Evolutionary conservation across 2,888 invertebrate species (phyloP), one percentile per base, ranked within the genome.

Genomic region (Boloria euphrosyne): DNA sequence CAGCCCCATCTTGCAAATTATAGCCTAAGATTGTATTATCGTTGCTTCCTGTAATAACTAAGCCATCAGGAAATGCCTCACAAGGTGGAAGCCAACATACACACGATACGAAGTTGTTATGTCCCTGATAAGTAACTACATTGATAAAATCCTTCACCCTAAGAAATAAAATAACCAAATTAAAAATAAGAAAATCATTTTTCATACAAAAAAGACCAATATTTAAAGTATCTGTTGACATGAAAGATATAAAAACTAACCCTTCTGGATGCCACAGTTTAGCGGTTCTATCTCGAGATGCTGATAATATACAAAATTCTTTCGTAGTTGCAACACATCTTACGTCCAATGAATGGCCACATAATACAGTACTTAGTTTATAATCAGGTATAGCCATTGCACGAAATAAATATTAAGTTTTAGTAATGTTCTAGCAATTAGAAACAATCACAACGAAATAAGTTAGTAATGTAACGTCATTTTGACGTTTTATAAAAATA

Each of bases 1-100:
- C 95, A 55, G 94, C 89, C 17, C 94, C 93, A 69, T 95, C 95
- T 27, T 95, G 95, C 3, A 95, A 93, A 71, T 94, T 94, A 82
- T 96, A 98, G 7, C 96, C 94, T 74, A 96, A 93, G 76, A 99
- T 97, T 13, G 94, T 94, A 69, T 95, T 95, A 84, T 98, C 98
- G 86, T 98, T 97, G 78, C 98, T 96, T 17, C 98, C 98, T 4
- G 98, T 97, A 62, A 97, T 90, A 62, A 98, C 95, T 66, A 97
- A 90, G 3, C 97, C 97, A 66, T 95, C 94, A 0, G 96, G 96
- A 79, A 94, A 94, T 18, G 93, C 90, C 71, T 93, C 92, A 71
- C 94, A 94, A 0, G 96, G 95, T 54, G 96, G 95, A 74, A 97
- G 80, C 80, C 95, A 95, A 79, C 96, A 95, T 1, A 98, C 95